Evolutionary conservation across 2,113 vertebrate genomes (phyloP).

Genomic region (Orthonyx spaldingii): DNA sequence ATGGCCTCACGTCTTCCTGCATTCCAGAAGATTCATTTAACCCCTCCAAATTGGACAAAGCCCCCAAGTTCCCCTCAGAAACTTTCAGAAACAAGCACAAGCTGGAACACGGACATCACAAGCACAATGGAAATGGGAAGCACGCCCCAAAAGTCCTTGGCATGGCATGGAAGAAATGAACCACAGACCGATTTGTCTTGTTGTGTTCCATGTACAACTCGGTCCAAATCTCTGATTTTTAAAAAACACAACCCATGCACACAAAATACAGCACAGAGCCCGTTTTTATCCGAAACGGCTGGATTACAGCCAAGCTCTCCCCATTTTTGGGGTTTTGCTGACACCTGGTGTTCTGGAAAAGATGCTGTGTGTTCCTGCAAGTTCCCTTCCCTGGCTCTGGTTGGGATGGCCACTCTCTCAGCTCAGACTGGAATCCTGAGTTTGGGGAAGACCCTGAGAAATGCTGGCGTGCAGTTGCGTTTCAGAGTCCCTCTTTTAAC

Average conservation of each 20-base stretch:
- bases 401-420: background rate
- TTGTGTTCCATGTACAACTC: background rate
- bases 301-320: rapidly evolving
- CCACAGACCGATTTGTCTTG: rapidly evolving
- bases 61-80: background rate
- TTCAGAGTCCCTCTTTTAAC: background rate
- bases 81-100: background rate
- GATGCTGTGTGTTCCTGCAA: background rate
- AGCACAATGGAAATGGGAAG: background rate
- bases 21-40: background rate
- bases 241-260: background rate
- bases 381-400: background rate
- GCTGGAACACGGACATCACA: rapidly evolving
- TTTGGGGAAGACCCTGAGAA: background rate
- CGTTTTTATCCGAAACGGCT: rapidly evolving
- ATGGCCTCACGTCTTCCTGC: background rate
- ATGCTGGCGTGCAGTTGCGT: too few species aligned
- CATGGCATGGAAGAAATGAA: background rate
- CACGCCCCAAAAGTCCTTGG: background rate
- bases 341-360: conserved; percentile 32
- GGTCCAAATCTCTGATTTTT: background rate
- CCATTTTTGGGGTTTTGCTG: conserved; percentile 11
- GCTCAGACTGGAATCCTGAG: background rate
- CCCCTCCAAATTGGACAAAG: background rate
- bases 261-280: background rate